A percentile compares a stretch with the other conserved stretches of the same genome.
Evolutionary conservation across 2,888 invertebrate species (phyloP).

Genomic region (Bombyx huttoni): DNA sequence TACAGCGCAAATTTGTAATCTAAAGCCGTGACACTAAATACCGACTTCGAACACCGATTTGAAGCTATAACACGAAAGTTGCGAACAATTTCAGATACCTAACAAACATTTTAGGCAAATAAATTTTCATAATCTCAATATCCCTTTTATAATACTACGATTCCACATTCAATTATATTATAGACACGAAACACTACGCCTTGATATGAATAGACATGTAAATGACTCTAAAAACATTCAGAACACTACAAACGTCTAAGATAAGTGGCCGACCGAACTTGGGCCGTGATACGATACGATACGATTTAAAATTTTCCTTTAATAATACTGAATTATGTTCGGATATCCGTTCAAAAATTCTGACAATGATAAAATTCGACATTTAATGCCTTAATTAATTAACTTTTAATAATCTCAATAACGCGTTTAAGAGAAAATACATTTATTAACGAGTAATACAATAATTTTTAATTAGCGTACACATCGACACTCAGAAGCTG

Average conservation of each 20-base stretch:
- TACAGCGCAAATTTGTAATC: background rate
- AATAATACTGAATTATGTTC: conserved; percentile 37
- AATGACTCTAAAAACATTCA: conserved; percentile 43
- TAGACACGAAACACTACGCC: conserved; percentile 17
- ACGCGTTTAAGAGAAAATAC: conserved; percentile 18
- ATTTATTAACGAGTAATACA: conserved; percentile 22
- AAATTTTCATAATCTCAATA: conserved; percentile 27
- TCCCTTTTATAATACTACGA: conserved; percentile 12
- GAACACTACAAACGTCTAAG: conserved; percentile 18
- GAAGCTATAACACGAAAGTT: conserved; percentile 18
- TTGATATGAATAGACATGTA: conserved; percentile 52
- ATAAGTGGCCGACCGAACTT: conserved; percentile 34
- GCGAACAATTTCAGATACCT: conserved; percentile 25
- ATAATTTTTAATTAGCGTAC: conserved; percentile 24
- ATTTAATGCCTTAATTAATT: conserved; percentile 59
- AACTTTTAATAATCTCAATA: conserved; percentile 57
- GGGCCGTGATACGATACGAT: conserved; percentile 18
- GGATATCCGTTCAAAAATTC: conserved; percentile 15
- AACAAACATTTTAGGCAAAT: conserved; percentile 25
- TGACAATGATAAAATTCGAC: conserved; percentile 27
- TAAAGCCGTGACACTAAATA: conserved; percentile 27
- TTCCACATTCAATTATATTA: conserved; percentile 21
- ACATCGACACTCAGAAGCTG: conserved; percentile 35
- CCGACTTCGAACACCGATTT: conserved; percentile 14
- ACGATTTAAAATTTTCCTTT: conserved; percentile 13